Conservation (phyloP, 2,888 invertebrate genomes). For the Argyra leucocephala region DNA sequence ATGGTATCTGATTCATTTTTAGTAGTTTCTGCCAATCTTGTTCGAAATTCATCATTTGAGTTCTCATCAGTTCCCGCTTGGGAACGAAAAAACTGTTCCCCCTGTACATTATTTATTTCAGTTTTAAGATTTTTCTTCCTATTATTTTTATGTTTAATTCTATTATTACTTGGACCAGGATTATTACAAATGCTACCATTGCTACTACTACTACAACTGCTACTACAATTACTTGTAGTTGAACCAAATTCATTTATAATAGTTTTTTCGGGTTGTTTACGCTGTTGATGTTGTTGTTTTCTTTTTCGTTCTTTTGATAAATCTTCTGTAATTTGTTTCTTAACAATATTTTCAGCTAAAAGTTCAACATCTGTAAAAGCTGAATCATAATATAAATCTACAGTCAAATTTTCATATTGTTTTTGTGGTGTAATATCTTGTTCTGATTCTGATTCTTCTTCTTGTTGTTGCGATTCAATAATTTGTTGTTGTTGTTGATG, state of each 20-base stretch:
- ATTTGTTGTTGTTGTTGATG: too few species aligned
- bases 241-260: background rate
- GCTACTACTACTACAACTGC: background rate
- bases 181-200: background rate
- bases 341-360: constrained; percentile 4
- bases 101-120: background rate
- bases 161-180: background rate
- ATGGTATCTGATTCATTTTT: background rate
- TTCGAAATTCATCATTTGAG: constrained; percentile 2
- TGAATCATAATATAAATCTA: background rate
- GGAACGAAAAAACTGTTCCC: background rate
- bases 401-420: background rate
- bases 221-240: background rate
- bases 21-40: constrained; percentile 3
- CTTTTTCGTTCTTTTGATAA: background rate
- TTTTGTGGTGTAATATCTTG: background rate
- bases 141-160: background rate
- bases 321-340: background rate
- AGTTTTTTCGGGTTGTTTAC: background rate
- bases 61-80: constrained; percentile 1
- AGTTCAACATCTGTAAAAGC: background rate
- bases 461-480: background rate
- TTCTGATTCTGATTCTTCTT: background rate
- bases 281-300: background rate
- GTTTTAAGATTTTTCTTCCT: background rate